Evolutionary conservation across 2,113 vertebrate species (phyloP).

Genomic region (Cephalopholis sonnerati): DNA sequence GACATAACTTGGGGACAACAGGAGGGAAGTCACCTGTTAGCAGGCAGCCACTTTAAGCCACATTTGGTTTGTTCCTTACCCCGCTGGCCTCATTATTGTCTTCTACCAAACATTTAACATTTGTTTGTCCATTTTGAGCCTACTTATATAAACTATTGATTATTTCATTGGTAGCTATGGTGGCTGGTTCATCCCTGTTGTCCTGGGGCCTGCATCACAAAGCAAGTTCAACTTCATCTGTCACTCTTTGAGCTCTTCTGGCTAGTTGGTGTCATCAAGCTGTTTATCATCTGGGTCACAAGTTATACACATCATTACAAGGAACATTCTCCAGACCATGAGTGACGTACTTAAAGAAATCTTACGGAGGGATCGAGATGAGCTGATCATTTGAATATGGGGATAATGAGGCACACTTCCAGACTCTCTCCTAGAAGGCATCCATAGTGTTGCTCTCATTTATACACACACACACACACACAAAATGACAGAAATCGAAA

Average conservation of each 20-base stretch:
- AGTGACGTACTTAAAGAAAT: too few relatives aligned
- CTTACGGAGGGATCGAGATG: neutral
- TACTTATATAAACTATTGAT: neutral
- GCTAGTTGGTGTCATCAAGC: neutral
- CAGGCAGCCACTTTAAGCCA: constrained; percentile 5
- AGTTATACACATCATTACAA: neutral
- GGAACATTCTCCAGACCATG: neutral
- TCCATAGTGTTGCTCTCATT: neutral
- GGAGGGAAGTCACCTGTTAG: constrained; percentile 25
- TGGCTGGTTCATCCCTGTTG: neutral
- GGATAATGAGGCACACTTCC: neutral
- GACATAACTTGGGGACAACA: constrained; percentile 36
- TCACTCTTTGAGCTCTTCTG: neutral
- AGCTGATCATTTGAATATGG: neutral
- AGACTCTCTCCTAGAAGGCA: neutral
- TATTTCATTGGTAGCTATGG: neutral
- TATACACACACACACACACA: neutral
- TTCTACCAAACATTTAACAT: neutral
- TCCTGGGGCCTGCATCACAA: neutral
- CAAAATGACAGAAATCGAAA: neutral
- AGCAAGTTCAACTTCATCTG: neutral
- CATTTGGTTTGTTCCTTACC: constrained; percentile 3
- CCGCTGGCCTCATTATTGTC: constrained; percentile 1
- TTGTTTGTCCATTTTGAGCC: neutral
- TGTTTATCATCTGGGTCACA: neutral